Conservation (phyloP, 2,113 vertebrate genomes). For the Paedocypris sp. region DNA sequence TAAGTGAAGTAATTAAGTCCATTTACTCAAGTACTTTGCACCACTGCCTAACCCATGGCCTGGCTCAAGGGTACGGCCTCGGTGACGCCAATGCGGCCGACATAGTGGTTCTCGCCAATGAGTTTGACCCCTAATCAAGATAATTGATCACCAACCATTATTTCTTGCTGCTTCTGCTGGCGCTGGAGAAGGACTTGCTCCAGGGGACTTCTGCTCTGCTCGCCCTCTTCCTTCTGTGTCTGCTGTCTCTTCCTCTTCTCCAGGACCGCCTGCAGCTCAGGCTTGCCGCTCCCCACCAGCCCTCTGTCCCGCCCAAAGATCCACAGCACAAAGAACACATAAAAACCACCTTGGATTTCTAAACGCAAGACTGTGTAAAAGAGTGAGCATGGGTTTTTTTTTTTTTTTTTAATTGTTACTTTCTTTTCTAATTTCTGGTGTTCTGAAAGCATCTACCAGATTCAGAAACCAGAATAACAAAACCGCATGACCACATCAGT, state of each 20-base stretch:
- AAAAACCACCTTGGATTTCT: too few species aligned
- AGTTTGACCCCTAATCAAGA: neutral
- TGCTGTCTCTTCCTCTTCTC: slow-evolving; percentile 55
- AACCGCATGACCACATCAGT: too few species aligned
- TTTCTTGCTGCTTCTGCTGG: slow-evolving; percentile 54
- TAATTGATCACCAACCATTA: slow-evolving; percentile 29
- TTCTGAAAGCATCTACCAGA: too few species aligned
- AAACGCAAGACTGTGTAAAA: too few species aligned
- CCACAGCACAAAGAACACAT: slow-evolving; percentile 9
- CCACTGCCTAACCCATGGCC: too few species aligned
- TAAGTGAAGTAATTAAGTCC: too few species aligned
- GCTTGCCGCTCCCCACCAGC: slow-evolving; percentile 50
- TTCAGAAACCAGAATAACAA: neutral
- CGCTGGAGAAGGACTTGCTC: slow-evolving; percentile 50
- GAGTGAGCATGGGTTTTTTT: neutral
- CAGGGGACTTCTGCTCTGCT: slow-evolving; percentile 45
- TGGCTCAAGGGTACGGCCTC: too few species aligned
- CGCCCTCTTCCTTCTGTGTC: slow-evolving; percentile 44
- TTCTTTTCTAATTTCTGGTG: neutral
- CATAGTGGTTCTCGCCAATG: too few species aligned
- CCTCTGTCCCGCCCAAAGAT: slow-evolving; percentile 41
- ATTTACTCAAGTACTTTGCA: too few species aligned
- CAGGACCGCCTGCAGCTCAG: slow-evolving; percentile 56
- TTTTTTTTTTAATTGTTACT: neutral
- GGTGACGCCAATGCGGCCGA: too few species aligned